Percentiles rank a stretch among this genome's conserved stretches.
Conservation (phyloP, 2,888 invertebrate species). For the Apodemia mormo region DNA sequence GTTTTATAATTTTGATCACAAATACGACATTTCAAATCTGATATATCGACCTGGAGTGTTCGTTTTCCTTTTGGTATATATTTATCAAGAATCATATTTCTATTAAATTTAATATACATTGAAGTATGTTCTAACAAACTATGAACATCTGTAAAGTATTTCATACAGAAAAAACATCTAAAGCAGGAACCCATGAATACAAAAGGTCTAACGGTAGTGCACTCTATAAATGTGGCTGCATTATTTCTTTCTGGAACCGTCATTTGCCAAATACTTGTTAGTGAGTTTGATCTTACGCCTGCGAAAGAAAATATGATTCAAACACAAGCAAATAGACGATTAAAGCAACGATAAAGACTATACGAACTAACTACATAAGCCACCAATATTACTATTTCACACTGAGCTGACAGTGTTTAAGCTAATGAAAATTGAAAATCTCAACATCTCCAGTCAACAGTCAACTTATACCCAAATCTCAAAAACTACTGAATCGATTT, state of each 20-base stretch:
- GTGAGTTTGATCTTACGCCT: not conserved
- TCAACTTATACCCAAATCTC: too few species aligned
- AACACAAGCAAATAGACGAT: too few species aligned
- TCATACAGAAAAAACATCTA: slow-evolving; percentile 57
- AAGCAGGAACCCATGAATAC: slow-evolving; percentile 57
- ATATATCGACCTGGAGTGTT: slow-evolving; percentile 49
- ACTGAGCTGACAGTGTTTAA: too few species aligned
- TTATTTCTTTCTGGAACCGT: slow-evolving; percentile 55
- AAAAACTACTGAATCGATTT: too few species aligned
- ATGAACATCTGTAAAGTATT: slow-evolving; percentile 48
- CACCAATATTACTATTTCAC: too few species aligned
- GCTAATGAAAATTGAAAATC: too few species aligned
- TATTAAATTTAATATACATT: slow-evolving; percentile 42
- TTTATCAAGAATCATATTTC: slow-evolving; percentile 46
- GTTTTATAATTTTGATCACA: slow-evolving; percentile 43
- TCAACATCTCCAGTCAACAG: too few species aligned
- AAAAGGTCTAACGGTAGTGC: slow-evolving; percentile 57
- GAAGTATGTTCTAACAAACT: slow-evolving; percentile 49
- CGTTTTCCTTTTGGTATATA: slow-evolving; percentile 47
- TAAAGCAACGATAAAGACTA: too few species aligned
- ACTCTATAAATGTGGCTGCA: slow-evolving; percentile 52
- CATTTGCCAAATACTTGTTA: slow-evolving; percentile 62
- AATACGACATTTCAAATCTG: slow-evolving; percentile 55
- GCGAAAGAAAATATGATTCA: not conserved
- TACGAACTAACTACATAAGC: too few species aligned